Percentiles rank a stretch among this genome's conserved stretches.
Conservation (phyloP, 2,113 vertebrate genomes). For the Stegastes partitus region DNA sequence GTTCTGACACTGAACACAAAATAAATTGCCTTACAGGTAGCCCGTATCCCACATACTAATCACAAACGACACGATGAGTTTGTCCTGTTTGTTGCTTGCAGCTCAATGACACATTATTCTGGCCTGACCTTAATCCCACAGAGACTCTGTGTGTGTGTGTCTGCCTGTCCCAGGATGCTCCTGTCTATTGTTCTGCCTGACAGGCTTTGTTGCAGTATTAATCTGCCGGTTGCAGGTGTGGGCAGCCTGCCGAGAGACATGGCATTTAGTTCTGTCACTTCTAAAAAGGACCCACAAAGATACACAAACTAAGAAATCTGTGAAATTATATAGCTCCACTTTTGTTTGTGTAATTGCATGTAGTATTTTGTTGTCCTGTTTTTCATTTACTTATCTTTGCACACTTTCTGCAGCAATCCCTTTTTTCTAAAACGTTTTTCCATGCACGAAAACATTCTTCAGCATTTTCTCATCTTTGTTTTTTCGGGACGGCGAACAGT, state of each 20-base stretch:
- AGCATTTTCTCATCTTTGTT: not conserved
- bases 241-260: not conserved
- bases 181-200: constrained; percentile 58
- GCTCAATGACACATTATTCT: constrained; percentile 62
- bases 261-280: not conserved
- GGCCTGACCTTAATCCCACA: constrained; percentile 77
- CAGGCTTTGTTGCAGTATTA: constrained; percentile 36
- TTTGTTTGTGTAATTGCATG: too few species aligned
- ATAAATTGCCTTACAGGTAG: not conserved
- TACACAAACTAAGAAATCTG: not conserved
- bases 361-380: too few species aligned
- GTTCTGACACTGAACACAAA: not conserved
- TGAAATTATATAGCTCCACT: too few species aligned
- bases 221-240: constrained; percentile 66
- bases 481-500: too few species aligned
- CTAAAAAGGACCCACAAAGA: not conserved
- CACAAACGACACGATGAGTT: not conserved
- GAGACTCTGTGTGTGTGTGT: constrained; percentile 50
- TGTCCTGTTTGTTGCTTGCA: constrained; percentile 42
- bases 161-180: constrained; percentile 26
- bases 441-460: not conserved
- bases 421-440: not conserved
- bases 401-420: not conserved
- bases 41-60: not conserved
- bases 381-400: not conserved